Evolutionary conservation across 2,113 vertebrate species (phyloP), one percentile per base, ranked within the genome.

Genomic region (Anoura caudifer): DNA sequence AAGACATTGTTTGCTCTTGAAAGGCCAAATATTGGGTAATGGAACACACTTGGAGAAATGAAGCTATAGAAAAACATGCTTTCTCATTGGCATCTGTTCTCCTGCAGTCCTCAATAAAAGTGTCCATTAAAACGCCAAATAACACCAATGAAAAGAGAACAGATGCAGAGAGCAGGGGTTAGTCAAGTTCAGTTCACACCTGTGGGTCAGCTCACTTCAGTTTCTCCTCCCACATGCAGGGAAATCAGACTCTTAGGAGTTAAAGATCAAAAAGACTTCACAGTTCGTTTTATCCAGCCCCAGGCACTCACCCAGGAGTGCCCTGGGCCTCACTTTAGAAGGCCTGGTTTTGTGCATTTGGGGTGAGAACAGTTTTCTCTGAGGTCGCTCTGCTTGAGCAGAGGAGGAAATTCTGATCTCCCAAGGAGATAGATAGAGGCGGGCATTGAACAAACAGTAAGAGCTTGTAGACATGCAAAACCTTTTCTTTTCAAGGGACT

Each of bases 261-360:
- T 83, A 70, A 89, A 95, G 95, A 97, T 98, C 93, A 98, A 97
- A 97, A 85, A 91, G 63, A 87, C 45, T 87, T 97, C 63, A 95
- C 95, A 96, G 97, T 38, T 97, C 96, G 72, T 97, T 96, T 88
- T 73, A 59, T 87, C 41, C 14, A 81, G 79, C 93, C 82, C 69
- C 69, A 95, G 43, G 80, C 91, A 61, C 28, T 82, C 52, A 0
- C 0, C 61, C 73, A 61, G 81, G 52, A 38, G 4, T 26, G 87
- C 75, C 77, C 80, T 15, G 67, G 81, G 82, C 61, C 65, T 98
- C 31, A 3, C 24, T 36, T n/a, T 41, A 14, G 38, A 93, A 89
- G 86, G 73, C 89, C 95, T 96, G 95, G 73, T 80, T 94, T 94
- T 94, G 69, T 90, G 82, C 87, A 86, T 84, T 52, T n/a, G 82